A percentile compares a stretch with the other conserved stretches of the same genome.
Conservation (phyloP, 2,888 invertebrate genomes). For the Cephonodes hylas region DNA sequence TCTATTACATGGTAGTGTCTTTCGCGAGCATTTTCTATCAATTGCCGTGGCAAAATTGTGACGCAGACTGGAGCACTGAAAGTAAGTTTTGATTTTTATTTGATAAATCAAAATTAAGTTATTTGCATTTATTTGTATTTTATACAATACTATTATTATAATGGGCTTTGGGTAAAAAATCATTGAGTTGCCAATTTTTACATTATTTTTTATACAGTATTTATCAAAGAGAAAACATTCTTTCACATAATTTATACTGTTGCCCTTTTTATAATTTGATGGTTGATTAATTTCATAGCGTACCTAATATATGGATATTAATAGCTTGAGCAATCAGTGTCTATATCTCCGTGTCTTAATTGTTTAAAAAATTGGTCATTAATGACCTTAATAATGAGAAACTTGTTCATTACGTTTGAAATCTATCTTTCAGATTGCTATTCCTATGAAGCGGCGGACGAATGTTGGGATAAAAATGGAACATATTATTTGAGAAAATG, state of each 20-base stretch:
- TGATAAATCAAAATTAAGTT: neutral
- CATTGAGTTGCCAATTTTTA: too few relatives aligned
- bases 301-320: too few relatives aligned
- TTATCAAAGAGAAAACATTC: too few relatives aligned
- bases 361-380: too few relatives aligned
- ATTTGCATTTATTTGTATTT: neutral
- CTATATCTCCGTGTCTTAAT: too few relatives aligned
- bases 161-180: neutral
- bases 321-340: too few relatives aligned
- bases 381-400: neutral
- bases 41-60: conserved; percentile 87
- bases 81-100: conserved; percentile 59
- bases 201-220: too few relatives aligned
- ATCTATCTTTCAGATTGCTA: conserved; percentile 81
- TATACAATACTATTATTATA: neutral
- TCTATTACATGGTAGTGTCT: conserved; percentile 84
- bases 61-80: conserved; percentile 85
- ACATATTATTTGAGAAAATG: conserved; percentile 84
- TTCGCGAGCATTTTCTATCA: conserved; percentile 84
- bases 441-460: conserved; percentile 84
- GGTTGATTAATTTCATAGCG: too few relatives aligned
- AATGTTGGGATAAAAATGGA: conserved; percentile 81
- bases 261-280: too few relatives aligned
- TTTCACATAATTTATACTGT: too few relatives aligned
- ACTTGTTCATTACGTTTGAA: neutral